Evolutionary conservation across 2,888 invertebrate genomes (phyloP).

Genomic region (Tachina lurida): DNA sequence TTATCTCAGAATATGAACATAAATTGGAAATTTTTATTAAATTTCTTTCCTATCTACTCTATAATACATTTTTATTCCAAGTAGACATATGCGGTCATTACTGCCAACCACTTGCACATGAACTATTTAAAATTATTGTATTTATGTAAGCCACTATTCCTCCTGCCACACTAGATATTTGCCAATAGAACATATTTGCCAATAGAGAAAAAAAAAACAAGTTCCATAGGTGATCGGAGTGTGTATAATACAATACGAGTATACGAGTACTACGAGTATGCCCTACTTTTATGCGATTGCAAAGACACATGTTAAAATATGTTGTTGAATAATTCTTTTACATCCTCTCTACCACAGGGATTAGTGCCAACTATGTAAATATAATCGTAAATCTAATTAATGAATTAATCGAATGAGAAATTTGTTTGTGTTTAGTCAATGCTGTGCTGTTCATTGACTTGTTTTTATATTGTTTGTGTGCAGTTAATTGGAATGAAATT

Average conservation of each 20-base stretch:
- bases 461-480: conserved; percentile 30
- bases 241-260: not conserved
- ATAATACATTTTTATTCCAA: not conserved
- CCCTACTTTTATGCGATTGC: conserved; percentile 9
- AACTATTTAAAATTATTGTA: conserved; percentile 59
- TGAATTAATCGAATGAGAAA: conserved; percentile 59
- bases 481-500: conserved; percentile 11
- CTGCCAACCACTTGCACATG: conserved; percentile 2
- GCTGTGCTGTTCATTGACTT: conserved; percentile 16
- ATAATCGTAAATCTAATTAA: conserved; percentile 56
- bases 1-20: too few species aligned
- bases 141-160: not conserved
- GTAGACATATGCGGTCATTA: not conserved
- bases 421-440: conserved; percentile 30
- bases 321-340: not conserved
- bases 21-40: too few species aligned
- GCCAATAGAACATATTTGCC: conserved; percentile 6
- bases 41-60: too few species aligned
- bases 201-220: not conserved
- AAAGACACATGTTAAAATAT: conserved; percentile 47
- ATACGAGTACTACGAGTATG: not conserved
- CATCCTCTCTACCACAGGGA: conserved; percentile 39
- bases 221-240: not conserved
- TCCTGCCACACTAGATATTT: not conserved
- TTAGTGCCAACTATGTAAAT: conserved; percentile 53